Evolutionary conservation across 2,888 invertebrate species (phyloP), one percentile per base, ranked within the genome.

Genomic region (Torymus tubicola): DNA sequence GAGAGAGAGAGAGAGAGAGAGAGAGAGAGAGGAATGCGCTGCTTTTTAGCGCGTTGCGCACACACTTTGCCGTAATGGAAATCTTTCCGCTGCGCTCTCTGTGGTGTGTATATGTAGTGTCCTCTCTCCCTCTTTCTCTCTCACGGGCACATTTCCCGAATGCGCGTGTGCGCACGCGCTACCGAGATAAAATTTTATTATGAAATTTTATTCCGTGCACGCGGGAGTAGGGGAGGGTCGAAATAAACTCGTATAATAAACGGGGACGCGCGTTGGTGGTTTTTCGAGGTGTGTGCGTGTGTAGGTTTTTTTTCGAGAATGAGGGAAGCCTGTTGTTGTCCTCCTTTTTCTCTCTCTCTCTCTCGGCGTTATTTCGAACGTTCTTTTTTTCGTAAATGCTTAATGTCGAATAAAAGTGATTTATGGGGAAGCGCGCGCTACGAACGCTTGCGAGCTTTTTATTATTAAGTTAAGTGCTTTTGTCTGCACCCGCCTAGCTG

Each of bases 121-220:
- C 3, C n/a, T 16, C 18, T 42, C 42, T 42, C 16, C 24, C 24
- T 24, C 55, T 63, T 14, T 24, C 52, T 73, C 10, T 53, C 24
- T 52, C 61, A 1, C 61, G 21, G 1, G 50, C 52, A 14, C 10
- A 10, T 18, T 31, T 31, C 8, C 31, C 31, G 31, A 8, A 31
- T 8, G 31, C 31, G 31, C 31, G 31, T 31, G 31, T 31, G 31
- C 31, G 31, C 31, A 31, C 3, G 31, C 31, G 31, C 31, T 3
- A 50, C n/a, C 55, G 70, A 61, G 65, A 67, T 74, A 71, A 75
- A 71, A 75, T 80, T 80, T 80, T 80, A 75, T 71, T 69, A 58
- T 61, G 74, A 61, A 67, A 80, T 80, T 75, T 80, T 61, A 75
- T 70, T 70, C 58, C 58, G 31, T 8, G 64, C 50, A 70, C 55